Evolutionary conservation across 1,140 invertebrate species (phyloP).

Genomic region (Mya arenaria): DNA sequence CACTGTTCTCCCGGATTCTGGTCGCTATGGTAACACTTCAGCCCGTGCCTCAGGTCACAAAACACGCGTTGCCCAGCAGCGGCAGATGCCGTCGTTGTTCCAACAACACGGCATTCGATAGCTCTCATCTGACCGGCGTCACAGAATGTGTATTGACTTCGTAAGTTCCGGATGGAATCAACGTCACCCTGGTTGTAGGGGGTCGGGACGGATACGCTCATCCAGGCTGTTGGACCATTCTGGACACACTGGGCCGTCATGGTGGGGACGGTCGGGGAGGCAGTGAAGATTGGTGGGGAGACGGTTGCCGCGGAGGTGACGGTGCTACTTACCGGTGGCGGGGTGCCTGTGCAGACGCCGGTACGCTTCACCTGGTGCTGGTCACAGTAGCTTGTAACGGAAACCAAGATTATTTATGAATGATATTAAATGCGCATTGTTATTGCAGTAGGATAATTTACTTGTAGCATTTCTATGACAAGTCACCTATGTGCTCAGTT

Average conservation of each 20-base stretch:
- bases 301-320: neutral
- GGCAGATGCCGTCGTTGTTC: conserved; percentile 46
- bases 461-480: too few relatives aligned
- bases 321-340: conserved; percentile 4
- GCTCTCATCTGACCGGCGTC: conserved; percentile 64
- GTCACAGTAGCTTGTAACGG: conserved; percentile 60
- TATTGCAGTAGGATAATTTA: too few relatives aligned
- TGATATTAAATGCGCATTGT: neutral
- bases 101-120: conserved; percentile 72
- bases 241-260: conserved; percentile 52
- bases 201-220: conserved; percentile 65
- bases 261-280: conserved; percentile 28
- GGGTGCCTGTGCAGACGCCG: conserved; percentile 50
- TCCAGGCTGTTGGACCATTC: conserved; percentile 70
- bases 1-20: conserved; percentile 69
- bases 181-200: conserved; percentile 63
- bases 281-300: conserved; percentile 14
- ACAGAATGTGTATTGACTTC: conserved; percentile 65
- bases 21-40: conserved; percentile 75
- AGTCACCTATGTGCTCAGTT: too few relatives aligned
- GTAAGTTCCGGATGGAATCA: conserved; percentile 56
- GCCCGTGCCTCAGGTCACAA: conserved; percentile 75
- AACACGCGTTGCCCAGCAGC: conserved; percentile 66
- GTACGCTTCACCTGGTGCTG: conserved; percentile 57
- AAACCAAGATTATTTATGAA: neutral